phyloP scores from a whole-genome alignment of 2,888 invertebrate genomes.

The Kuschelorhynchus macadamiae region DNA sequence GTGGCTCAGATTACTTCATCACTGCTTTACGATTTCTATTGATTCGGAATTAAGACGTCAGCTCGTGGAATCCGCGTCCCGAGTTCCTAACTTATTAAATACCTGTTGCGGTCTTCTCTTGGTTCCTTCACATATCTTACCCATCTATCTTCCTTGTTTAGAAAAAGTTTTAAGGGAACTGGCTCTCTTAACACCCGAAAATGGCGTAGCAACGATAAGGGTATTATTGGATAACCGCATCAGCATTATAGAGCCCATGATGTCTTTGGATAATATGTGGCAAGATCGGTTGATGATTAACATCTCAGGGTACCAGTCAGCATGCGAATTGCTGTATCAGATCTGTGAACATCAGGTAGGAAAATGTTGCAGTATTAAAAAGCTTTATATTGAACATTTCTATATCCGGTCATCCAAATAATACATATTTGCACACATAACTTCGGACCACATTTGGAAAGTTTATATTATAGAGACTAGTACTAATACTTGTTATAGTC shows the following conservation, averaged over 20 bases:
- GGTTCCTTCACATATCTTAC: conserved; percentile 76
- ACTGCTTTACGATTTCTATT: conserved; percentile 76
- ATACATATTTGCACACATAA: too few relatives aligned
- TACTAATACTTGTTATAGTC: too few relatives aligned
- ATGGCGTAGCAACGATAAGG: conserved; percentile 73
- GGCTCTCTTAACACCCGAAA: conserved; percentile 76
- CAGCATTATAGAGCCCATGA: conserved; percentile 64
- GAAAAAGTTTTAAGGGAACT: conserved; percentile 80
- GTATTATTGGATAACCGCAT: conserved; percentile 74
- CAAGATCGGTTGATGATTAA: conserved; percentile 64
- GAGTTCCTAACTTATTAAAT: conserved; percentile 77
- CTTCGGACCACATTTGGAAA: too few relatives aligned
- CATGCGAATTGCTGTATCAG: conserved; percentile 86
- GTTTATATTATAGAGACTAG: too few relatives aligned
- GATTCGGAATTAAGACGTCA: conserved; percentile 67
- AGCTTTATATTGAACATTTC: too few relatives aligned
- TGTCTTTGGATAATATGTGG: conserved; percentile 60
- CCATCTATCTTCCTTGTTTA: conserved; percentile 75
- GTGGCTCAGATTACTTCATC: conserved; percentile 87
- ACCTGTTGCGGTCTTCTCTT: conserved; percentile 81
- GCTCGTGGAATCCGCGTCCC: conserved; percentile 76
- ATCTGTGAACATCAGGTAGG: conserved; percentile 75
- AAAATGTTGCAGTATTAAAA: too few relatives aligned
- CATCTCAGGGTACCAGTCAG: conserved; percentile 71
- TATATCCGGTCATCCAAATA: too few relatives aligned